phyloP scores from a whole-genome alignment of 92 coral and sea anemone species.

The Palythoa heliodiscus region DNA sequence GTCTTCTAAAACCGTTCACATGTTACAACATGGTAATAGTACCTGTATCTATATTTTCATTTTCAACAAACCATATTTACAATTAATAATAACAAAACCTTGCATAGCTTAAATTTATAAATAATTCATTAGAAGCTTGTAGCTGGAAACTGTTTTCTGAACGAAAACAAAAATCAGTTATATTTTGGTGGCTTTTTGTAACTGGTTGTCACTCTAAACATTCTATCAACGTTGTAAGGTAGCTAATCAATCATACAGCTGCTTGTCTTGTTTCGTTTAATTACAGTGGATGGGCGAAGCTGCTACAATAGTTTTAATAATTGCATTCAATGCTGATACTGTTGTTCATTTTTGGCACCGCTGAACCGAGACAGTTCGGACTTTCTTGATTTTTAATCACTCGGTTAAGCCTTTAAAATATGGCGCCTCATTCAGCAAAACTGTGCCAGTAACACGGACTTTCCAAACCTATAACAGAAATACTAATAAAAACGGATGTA shows the following conservation, averaged over 20 bases:
- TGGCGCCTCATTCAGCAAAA: neutral
- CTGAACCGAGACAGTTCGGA: neutral
- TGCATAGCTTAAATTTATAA: neutral
- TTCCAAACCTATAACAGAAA: too few species aligned
- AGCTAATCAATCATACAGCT: neutral
- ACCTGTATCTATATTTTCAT: too few species aligned
- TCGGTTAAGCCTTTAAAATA: neutral
- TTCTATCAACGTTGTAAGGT: neutral
- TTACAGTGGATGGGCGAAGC: neutral
- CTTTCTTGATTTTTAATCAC: neutral
- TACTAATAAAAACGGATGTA: too few species aligned
- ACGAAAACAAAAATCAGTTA: neutral
- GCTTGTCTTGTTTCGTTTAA: neutral
- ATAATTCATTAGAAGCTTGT: neutral
- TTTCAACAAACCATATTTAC: neutral
- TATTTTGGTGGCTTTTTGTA: neutral
- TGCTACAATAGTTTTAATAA: neutral
- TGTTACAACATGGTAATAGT: too few species aligned
- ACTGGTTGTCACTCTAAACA: neutral
- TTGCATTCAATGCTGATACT: neutral
- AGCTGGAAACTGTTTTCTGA: neutral
- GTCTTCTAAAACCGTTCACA: neutral
- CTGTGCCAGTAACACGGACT: neutral
- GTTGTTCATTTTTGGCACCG: neutral
- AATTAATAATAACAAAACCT: neutral